These are phyloP conservation scores for Hippoglossus hippoglossus DNA, from an alignment of 2,797 vertebrate genomes.

Conservation along the genomic window DNA sequence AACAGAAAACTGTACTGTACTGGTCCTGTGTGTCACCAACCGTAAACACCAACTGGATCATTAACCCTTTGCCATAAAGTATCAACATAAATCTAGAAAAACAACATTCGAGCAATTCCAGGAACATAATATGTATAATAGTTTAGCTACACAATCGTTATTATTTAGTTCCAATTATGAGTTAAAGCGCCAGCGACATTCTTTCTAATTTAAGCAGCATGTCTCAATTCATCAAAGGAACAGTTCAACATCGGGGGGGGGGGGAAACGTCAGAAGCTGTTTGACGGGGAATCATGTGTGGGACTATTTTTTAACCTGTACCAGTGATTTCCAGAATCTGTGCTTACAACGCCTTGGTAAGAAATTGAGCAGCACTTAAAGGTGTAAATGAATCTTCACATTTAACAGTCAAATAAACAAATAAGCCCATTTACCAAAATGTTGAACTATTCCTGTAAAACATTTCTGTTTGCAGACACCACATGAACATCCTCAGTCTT, in stretches of 20 bases:
- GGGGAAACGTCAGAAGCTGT: background rate
- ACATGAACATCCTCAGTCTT: conserved; percentile 28
- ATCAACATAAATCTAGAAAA: conserved; percentile 2
- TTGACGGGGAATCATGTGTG: background rate
- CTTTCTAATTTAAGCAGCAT: conserved; percentile 19
- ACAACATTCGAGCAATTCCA: conserved; percentile 44
- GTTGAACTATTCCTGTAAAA: conserved; percentile 14
- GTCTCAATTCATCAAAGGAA: conserved; percentile 20
- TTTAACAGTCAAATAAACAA: background rate
- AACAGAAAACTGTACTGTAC: conserved; percentile 30
- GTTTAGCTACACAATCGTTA: conserved; percentile 46
- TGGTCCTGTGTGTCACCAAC: conserved; percentile 9
- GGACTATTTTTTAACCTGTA: background rate
- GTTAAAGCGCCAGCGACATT: conserved; percentile 49
- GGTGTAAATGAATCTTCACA: background rate
- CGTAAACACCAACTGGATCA: conserved; percentile 33
- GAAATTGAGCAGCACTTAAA: background rate
- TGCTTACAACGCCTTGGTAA: background rate
- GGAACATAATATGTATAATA: conserved; percentile 25
- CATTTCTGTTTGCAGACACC: conserved; percentile 16
- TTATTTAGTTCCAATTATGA: conserved; percentile 39
- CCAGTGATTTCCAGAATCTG: background rate
- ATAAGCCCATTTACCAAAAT: background rate
- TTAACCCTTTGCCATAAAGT: conserved; percentile 5
- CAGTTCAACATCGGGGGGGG: conserved; percentile 3